Evolutionary conservation across 2,888 invertebrate species (phyloP).

Genomic region (Dastarcus helophoroides): DNA sequence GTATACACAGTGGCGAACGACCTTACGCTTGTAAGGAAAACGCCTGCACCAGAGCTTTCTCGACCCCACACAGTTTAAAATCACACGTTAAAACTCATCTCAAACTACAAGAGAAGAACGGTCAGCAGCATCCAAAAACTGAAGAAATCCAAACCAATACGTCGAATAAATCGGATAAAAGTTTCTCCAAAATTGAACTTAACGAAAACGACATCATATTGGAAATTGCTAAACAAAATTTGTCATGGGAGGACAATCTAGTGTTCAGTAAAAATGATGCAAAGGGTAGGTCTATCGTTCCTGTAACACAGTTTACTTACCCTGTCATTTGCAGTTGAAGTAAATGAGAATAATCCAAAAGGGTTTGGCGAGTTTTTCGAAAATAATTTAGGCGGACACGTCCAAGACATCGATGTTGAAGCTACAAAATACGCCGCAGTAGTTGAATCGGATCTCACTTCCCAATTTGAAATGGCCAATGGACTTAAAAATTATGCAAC

Average conservation of each 20-base stretch:
- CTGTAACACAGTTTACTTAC: too few species aligned
- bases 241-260: too few species aligned
- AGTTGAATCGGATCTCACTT: slow-evolving; percentile 26
- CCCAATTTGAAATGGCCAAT: slow-evolving; percentile 33
- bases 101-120: slow-evolving; percentile 25
- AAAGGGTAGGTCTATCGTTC: too few species aligned
- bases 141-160: neutral
- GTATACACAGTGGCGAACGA: slow-evolving; percentile 67
- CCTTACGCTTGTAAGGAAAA: slow-evolving; percentile 62
- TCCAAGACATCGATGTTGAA: slow-evolving; percentile 6
- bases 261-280: too few species aligned
- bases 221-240: neutral
- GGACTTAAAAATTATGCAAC: slow-evolving; percentile 36
- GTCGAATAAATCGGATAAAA: slow-evolving; percentile 5
- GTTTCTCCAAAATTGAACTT: neutral
- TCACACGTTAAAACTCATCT: slow-evolving; percentile 69
- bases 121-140: too few species aligned
- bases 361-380: slow-evolving; percentile 4
- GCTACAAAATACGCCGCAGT: slow-evolving; percentile 27
- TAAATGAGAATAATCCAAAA: neutral
- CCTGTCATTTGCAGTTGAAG: neutral
- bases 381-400: slow-evolving; percentile 1
- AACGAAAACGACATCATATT: neutral
- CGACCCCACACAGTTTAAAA: slow-evolving; percentile 73
- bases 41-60: slow-evolving; percentile 66